Base-by-base conservation (phyloP, 1,140 invertebrate species). In the Leptoteleia sp. region DNA sequence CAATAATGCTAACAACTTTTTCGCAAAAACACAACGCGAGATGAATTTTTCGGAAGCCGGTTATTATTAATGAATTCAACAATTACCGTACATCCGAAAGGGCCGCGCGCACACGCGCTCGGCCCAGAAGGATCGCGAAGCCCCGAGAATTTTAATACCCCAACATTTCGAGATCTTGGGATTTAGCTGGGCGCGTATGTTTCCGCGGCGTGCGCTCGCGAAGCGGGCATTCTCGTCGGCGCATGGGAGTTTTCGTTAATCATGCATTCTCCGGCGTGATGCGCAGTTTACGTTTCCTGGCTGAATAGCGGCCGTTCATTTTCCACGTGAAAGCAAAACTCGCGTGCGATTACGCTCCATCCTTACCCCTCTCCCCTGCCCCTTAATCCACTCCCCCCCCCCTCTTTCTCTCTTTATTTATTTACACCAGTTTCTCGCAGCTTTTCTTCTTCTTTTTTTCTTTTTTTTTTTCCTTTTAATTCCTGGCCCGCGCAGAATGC, bases 171-270 rank as follows among this genome's bases (percentile, higher is more conserved):
- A 61, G 62, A 54, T 67, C 54, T 62, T 42, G 40, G 75, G 57
- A 64, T 71, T 77, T 59, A 48, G 57, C n/a, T n/a, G n/a, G n/a
- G n/a, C n/a, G n/a, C 50, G 16, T 70, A 40, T 35, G 55, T 61
- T 76, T 68, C 73, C 35, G 48, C 62, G 17, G 9, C 37, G 54
- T 35, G 35, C 42, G 17, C 12, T 61, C 35, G 65, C 43, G 43
- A 22, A 62, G 57, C 37, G 15, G 35, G 33, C 64, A 73, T 73
- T 73, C 70, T 64, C 52, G 42, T n/a, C 57, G 38, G 59, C 52
- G 48, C 70, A 65, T 42, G 54, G 61, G 71, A 75, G 47, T 75
- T 75, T 75, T 75, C 71, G 71, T 76, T 76, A 76, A 68, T 75
- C 72, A 76, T 68, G 72, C 62, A 68, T 76, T 54, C 50, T 40